Base-by-base conservation (phyloP, 1,140 invertebrate species). In the Pinna nobilis region DNA sequence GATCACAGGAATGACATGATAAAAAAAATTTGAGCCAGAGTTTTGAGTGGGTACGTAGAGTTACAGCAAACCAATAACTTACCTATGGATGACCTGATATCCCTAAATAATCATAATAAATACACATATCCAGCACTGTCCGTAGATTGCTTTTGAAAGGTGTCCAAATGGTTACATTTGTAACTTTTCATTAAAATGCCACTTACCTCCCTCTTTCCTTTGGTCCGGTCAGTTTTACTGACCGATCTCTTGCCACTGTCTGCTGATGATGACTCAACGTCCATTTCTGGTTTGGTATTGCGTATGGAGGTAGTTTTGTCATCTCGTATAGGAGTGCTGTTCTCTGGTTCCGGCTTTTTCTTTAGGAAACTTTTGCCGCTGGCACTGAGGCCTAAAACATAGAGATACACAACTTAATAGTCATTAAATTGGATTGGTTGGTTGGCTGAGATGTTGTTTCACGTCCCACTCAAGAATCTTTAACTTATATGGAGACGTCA, bases 361-460 rank as follows among this genome's bases (percentile, higher is more conserved):
- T 80, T 83, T 63, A 83, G 83, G 60, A 84, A 84, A 49, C 76
- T 83, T 75, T 81, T 83, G 11, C 77, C 70, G 65, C 69, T 76
- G 2, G 69, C 64, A 44, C 57, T 57, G 33, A 71, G 25, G 13
- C 66, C 66, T 76, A 41, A 23, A 76, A 71, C 30, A 32, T 0
- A 28, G 13, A 18, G 28, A 47, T 41, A 20, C 5, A 20, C 30
- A 4, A 13, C 15, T 30, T 25, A 20, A 37, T 60, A 60, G 53
- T 59, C 44, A 47, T 61, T 30, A 50, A 51, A 39, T 68, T 59
- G n/a, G n/a, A n/a, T n/a, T n/a, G n/a, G n/a, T n/a, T n/a, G n/a
- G n/a, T n/a, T n/a, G n/a, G n/a, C n/a, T 2, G 57, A 51, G 33
- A 53, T 47, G 11, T 67, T 28, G 20, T 47, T 39, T 59, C 65